Base-by-base conservation (phyloP, 2,888 invertebrate genomes). In the Leucophora obtusa region DNA sequence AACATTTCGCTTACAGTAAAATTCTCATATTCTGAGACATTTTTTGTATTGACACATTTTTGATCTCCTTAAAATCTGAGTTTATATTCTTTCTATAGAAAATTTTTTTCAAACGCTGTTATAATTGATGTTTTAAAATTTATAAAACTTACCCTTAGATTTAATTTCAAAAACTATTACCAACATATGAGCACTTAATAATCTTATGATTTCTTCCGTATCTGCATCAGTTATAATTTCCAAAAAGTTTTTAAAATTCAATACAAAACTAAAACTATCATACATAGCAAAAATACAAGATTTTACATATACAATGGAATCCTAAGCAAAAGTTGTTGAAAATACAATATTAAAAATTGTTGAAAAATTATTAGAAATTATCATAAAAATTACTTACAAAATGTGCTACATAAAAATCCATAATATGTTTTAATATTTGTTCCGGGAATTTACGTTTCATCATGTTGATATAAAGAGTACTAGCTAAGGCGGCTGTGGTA, bases 361-460 rank as follows among this genome's bases (percentile, higher is more conserved):
- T 54, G 7, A n/a, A 38, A 14, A 18, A 43, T n/a, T 10, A 18
- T 7, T 8, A 21, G 18, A 7, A n/a, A 43, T 18, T 7, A 11
- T 28, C 14, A 10, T 14, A 14, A 47, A 33, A 17, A 14, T 18
- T 60, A 24, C 15, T 47, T 76, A 83, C 83, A 74, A 62, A 8
- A 63, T 74, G 66, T 2, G 24, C 24, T 9, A 56, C 79, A 66
- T 81, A 83, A 53, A 73, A 79, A 33, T 83, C 70, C 58, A 83
- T 56, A 50, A 83, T 72, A 60, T 82, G 82, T 65, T 77, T 82
- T n/a, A 83, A 65, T 35, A 82, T 75, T n/a, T 72, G 50, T 0
- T 82, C 75, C 4, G 79, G 47, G 62, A 65, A 73, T 66, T 71
- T 79, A 8, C 83, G 80, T 56, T 65, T 60, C 81, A 83, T 83